Base-by-base conservation (phyloP, 2,113 vertebrate genomes). In the Bagarius yarrelli region DNA sequence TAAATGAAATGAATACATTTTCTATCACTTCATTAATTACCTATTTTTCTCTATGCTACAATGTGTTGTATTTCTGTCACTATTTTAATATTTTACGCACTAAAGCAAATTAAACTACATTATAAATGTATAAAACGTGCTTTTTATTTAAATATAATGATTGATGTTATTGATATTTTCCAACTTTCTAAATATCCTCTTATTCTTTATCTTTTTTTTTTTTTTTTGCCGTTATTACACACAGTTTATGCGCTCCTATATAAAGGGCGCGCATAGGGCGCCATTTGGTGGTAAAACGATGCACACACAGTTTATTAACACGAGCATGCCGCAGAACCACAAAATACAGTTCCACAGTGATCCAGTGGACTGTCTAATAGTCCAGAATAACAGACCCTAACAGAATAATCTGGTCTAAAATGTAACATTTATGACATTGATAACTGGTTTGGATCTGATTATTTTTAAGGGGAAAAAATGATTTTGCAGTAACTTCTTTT, bases 361-460 rank as follows among this genome's bases (percentile, higher is more conserved):
- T 57, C 56, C n/a, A 25, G 11, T 9, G 13, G 23, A 13, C 56
- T 27, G n/a, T 61, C 5, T 76, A 44, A 60, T 60, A 30, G 19
- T 61, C 50, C 9, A 5, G 47, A 8, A 27, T 11, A 8, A 59
- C 47, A 61, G 21, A 18, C 25, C n/a, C n/a, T n/a, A n/a, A 59
- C n/a, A 61, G 18, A 59, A 0, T 34, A 76, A 36, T 21, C 73
- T 59, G 55, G 40, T 50, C 19, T 30, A 63, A 44, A 63, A 18
- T 2, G 23, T 23, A 64, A 14, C 19, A 11, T 23, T 25, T 32
- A 25, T 52, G 18, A 0, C 59, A 25, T 77, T 44, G 40, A 14
- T 61, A 23, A 44, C 34, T 19, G 32, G 40, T 21, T 30, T 63
- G 25, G 32, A 80, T 82, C n/a, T 84, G 18, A n/a, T n/a, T n/a